Percentiles rank a stretch among this genome's conserved stretches.
phyloP scores from a whole-genome alignment of 2,797 vertebrate genomes.

The Macrochelys suwanniensis region DNA sequence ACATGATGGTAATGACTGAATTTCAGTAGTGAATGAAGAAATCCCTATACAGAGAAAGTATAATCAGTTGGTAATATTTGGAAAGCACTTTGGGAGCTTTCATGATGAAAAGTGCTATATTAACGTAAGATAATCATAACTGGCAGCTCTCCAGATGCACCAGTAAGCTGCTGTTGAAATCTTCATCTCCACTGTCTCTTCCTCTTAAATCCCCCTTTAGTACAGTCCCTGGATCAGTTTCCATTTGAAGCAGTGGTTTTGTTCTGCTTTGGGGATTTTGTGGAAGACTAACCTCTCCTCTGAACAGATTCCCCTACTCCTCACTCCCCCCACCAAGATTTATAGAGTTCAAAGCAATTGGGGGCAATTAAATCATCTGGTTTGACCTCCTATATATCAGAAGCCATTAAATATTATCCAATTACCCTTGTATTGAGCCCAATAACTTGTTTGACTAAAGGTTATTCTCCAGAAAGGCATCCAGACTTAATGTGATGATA shows the following conservation, averaged over 20 bases:
- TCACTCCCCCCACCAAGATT: fast-evolving
- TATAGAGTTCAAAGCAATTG: constrained; percentile 15
- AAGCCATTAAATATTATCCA: not conserved
- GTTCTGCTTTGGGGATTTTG: not conserved
- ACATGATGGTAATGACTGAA: fast-evolving
- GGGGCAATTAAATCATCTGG: not conserved
- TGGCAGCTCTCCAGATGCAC: not conserved
- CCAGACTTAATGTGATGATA: no score
- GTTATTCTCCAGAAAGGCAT: no score
- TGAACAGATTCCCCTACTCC: not conserved
- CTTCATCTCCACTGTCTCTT: not conserved
- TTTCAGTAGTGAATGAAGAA: not conserved
- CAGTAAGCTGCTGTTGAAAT: not conserved
- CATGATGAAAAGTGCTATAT: not conserved
- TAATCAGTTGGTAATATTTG: not conserved
- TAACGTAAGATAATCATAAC: not conserved
- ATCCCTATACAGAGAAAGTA: not conserved
- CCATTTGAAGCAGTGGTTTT: not conserved
- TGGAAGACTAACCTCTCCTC: not conserved
- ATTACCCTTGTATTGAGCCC: not conserved
- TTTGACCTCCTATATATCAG: not conserved
- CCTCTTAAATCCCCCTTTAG: not conserved
- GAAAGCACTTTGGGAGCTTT: not conserved
- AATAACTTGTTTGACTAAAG: not conserved
- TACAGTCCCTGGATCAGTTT: not conserved